Percentiles rank a stretch among this genome's conserved stretches.
Conservation (phyloP, 37 sponge, comb jelly and placozoan genomes). For the Spongilla lacustris region DNA sequence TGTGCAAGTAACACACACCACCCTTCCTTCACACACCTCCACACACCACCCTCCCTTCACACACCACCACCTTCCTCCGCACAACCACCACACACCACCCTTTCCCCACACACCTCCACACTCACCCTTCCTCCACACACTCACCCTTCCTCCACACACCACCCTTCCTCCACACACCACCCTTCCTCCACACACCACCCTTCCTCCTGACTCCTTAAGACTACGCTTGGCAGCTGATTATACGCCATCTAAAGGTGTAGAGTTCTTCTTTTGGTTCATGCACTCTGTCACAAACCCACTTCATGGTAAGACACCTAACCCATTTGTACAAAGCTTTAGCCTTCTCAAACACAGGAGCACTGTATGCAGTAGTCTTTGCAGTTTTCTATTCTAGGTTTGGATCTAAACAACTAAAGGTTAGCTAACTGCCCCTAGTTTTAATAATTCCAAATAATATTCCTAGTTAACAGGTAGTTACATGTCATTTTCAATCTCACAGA, state of each 20-base stretch:
- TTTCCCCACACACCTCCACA: neutral
- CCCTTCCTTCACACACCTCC: too few species aligned
- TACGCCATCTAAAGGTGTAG: neutral
- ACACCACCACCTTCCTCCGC: too few species aligned
- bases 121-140: too few species aligned
- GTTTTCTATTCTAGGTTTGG: neutral
- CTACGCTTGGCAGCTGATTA: neutral
- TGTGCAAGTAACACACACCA: neutral
- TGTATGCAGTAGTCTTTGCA: constrained; percentile 35
- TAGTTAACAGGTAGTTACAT: neutral
- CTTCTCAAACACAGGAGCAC: neutral
- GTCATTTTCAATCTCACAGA: neutral
- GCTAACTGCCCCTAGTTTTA: neutral
- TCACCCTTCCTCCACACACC: too few species aligned
- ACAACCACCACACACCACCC: too few species aligned
- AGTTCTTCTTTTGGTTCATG: constrained; percentile 21
- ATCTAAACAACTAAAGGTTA: neutral
- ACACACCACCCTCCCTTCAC: too few species aligned
- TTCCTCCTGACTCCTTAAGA: neutral
- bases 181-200: too few species aligned
- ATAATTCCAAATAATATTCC: neutral
- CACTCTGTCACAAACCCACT: constrained; percentile 3
- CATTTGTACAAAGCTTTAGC: too few species aligned
- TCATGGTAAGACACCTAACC: neutral
- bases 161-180: too few species aligned